Percentiles rank a stretch among this genome's conserved stretches.
These are phyloP conservation scores for Chironomus tepperi DNA, from an alignment of 1,140 invertebrate species.

Conservation along the genomic window DNA sequence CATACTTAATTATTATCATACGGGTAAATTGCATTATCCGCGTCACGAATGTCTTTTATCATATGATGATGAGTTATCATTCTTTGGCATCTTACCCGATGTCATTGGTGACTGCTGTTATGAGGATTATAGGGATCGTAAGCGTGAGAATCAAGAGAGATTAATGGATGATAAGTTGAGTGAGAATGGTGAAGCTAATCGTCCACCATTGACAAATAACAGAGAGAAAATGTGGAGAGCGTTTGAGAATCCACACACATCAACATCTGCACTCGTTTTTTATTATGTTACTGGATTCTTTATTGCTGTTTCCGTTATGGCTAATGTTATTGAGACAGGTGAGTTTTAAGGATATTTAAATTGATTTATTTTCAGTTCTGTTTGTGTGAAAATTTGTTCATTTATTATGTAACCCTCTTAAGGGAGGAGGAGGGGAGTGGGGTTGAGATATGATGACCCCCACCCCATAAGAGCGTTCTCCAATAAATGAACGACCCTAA, in stretches of 20 bases:
- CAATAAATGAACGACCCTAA: too few species aligned
- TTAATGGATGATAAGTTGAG: constrained; percentile 62
- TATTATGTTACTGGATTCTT: constrained; percentile 79
- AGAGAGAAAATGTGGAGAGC: constrained; percentile 68
- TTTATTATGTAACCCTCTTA: not conserved
- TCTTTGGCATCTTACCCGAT: constrained; percentile 71
- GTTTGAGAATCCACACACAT: constrained; percentile 71
- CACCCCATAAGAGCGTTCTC: too few species aligned
- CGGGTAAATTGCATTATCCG: constrained; percentile 67
- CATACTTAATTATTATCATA: constrained; percentile 70
- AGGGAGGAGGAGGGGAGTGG: too few species aligned
- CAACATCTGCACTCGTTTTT: constrained; percentile 66
- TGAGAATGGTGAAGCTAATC: constrained; percentile 48
- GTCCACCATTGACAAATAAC: constrained; percentile 45
- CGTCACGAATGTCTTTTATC: constrained; percentile 67
- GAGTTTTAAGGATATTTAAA: not conserved
- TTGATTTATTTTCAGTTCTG: too few species aligned
- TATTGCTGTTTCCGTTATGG: constrained; percentile 70
- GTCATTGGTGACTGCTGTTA: constrained; percentile 70
- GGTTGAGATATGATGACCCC: too few species aligned
- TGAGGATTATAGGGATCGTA: constrained; percentile 67
- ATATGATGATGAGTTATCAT: constrained; percentile 70
- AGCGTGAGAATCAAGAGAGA: constrained; percentile 65
- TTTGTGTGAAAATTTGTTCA: too few species aligned
- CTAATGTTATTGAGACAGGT: constrained; percentile 63